Percentiles rank a stretch among this genome's conserved stretches.
phyloP scores from a whole-genome alignment of 1,140 invertebrate species.

The Drosophila nebulosa region DNA sequence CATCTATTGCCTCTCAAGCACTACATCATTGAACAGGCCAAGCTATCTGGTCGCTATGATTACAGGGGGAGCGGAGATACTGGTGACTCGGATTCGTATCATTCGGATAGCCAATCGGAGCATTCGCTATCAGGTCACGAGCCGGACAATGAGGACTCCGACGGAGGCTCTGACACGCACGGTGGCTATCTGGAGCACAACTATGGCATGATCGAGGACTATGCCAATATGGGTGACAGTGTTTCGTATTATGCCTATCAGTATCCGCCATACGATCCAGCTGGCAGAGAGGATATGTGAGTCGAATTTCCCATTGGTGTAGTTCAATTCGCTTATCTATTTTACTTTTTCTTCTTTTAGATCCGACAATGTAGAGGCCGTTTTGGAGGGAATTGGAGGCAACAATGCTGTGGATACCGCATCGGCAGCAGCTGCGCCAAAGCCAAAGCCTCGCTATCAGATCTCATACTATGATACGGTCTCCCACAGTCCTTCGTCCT shows the following conservation, averaged over 20 bases:
- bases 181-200: slow-evolving; percentile 85
- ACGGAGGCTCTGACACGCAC: slow-evolving; percentile 84
- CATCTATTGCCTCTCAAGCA: slow-evolving; percentile 92
- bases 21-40: slow-evolving; percentile 93
- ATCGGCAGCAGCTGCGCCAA: slow-evolving; percentile 24
- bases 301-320: slow-evolving; percentile 7
- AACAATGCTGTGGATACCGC: slow-evolving; percentile 43
- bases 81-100: slow-evolving; percentile 86
- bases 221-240: slow-evolving; percentile 81
- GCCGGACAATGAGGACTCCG: slow-evolving; percentile 87
- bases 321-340: background rate
- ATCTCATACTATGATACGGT: slow-evolving; percentile 75
- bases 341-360: slow-evolving; percentile 21
- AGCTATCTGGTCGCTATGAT: slow-evolving; percentile 87
- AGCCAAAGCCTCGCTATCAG: slow-evolving; percentile 74
- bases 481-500: slow-evolving; percentile 49
- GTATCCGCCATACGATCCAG: slow-evolving; percentile 81
- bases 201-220: slow-evolving; percentile 80
- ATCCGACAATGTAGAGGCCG: slow-evolving; percentile 80
- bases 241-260: slow-evolving; percentile 84
- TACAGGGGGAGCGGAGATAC: slow-evolving; percentile 81
- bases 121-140: slow-evolving; percentile 85
- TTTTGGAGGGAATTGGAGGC: slow-evolving; percentile 74
- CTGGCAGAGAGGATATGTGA: slow-evolving; percentile 77
- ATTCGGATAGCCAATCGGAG: slow-evolving; percentile 83